Base-by-base conservation (phyloP, 2,797 vertebrate genomes). In the Mionectes olivaceus region DNA sequence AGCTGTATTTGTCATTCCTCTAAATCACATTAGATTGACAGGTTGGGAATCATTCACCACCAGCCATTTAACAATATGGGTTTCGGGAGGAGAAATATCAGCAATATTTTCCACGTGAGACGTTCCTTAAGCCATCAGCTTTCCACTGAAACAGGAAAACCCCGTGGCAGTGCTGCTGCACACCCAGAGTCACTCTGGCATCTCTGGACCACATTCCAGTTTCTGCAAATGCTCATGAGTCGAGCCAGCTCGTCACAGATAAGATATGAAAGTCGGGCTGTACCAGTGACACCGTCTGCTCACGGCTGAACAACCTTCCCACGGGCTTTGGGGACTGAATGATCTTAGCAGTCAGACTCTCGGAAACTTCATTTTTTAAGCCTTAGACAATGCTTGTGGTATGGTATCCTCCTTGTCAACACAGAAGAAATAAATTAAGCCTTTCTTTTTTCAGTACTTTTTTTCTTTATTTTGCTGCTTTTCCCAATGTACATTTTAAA, bases 291-390 rank as follows among this genome's bases (percentile, higher is more conserved):
- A 77, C 11, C 25, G 19, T 71, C 53, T 55, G 5, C 55, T 82
- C 74, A 59, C 12, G 37, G 70, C 70, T 82, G 76, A 90, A 69
- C n/a, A 52, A 84, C 49, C 63, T 94, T 94, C 68, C 95, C 83
- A 87, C 3, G 5, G 81, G 75, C 89, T 90, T 57, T 37, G 43
- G 27, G n/a, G 59, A 50, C 39, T 60, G 76, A 76, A 55, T 33
- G 43, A 33, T 89, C 56, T 65, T 24, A 76, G 77, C 18, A 24
- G 55, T 27, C 17, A 68, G 63, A 50, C 35, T 79, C 69, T 55
- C 25, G 46, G 76, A 92, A 89, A 83, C n/a, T n/a, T 33, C 6
- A 12, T 68, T 83, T 88, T 83, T 52, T 13, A 84, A 49, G 46
- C 39, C 73, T 80, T 46, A 79, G 57, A 41, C 69, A 64, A 46